Percentiles rank a stretch among this genome's conserved stretches.
Evolutionary conservation across 1,140 invertebrate genomes (phyloP).

Genomic region (Agraylea sexmaculata): DNA sequence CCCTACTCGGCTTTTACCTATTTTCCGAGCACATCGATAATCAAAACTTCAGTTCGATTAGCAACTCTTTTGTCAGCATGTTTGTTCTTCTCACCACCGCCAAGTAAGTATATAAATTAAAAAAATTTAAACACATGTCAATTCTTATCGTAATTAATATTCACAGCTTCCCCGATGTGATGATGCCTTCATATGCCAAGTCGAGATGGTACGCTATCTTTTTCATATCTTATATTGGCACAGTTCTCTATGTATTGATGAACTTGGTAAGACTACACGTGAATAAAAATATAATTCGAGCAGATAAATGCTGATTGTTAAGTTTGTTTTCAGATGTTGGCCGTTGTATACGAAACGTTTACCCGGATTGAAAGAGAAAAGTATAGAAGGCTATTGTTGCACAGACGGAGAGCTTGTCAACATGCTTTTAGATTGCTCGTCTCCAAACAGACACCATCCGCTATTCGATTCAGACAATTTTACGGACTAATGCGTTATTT

Average conservation of each 20-base stretch:
- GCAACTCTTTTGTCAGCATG: conserved; percentile 77
- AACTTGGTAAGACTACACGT: conserved; percentile 61
- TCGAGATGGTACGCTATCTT: conserved; percentile 75
- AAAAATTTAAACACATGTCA: neutral
- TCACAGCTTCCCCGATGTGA: conserved; percentile 80
- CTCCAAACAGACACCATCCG: conserved; percentile 54
- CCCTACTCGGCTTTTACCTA: conserved; percentile 68
- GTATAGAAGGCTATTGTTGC: conserved; percentile 71
- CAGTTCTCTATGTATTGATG: conserved; percentile 81
- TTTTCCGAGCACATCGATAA: conserved; percentile 62
- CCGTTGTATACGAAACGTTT: conserved; percentile 85
- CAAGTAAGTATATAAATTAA: conserved; percentile 57
- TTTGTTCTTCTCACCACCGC: conserved; percentile 85
- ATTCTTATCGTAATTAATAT: conserved; percentile 6
- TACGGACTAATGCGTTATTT: conserved; percentile 70
- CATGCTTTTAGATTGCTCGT: conserved; percentile 71
- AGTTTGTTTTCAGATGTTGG: conserved; percentile 56
- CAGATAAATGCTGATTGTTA: neutral
- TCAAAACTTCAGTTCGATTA: conserved; percentile 65
- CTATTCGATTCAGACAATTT: conserved; percentile 66
- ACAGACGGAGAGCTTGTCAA: conserved; percentile 72
- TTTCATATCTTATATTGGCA: conserved; percentile 76
- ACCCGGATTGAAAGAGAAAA: conserved; percentile 80
- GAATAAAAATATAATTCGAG: neutral
- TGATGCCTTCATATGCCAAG: conserved; percentile 81